Conservation (phyloP, 2,797 vertebrate genomes). For the Babyrousa celebensis region DNA sequence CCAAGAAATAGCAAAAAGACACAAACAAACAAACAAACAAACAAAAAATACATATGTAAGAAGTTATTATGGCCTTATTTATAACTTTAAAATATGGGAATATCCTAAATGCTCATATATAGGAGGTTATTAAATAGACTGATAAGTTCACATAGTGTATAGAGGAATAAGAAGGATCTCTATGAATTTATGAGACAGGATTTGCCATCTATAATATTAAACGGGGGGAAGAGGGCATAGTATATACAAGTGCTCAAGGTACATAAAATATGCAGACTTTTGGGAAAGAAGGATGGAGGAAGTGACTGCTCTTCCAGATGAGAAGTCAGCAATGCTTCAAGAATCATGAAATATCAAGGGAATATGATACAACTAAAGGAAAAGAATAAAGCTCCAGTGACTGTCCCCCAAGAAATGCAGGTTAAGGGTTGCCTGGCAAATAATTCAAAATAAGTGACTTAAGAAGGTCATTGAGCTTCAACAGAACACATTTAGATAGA, state of each 20-base stretch:
- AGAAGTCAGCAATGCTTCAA: not conserved
- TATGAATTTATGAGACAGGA: not conserved
- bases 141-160: not conserved
- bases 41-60: not conserved
- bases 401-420: not conserved
- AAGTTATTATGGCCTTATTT: not conserved
- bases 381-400: not conserved
- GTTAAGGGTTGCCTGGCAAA: not conserved
- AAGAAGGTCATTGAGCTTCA: not conserved
- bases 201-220: not conserved
- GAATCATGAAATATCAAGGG: not conserved
- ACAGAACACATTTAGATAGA: not conserved
- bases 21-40: no score
- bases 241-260: not conserved
- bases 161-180: not conserved
- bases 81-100: not conserved
- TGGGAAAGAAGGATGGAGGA: not conserved
- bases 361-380: not conserved
- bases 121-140: not conserved
- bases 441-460: not conserved
- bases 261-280: not conserved
- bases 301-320: not conserved
- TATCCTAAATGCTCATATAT: not conserved
- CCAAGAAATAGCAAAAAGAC: no score
- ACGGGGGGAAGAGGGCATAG: not conserved